A percentile compares a stretch with the other conserved stretches of the same genome.
These are phyloP conservation scores for Drosophila picticornis DNA, from an alignment of 2,888 invertebrate genomes.

Conservation along the genomic window DNA sequence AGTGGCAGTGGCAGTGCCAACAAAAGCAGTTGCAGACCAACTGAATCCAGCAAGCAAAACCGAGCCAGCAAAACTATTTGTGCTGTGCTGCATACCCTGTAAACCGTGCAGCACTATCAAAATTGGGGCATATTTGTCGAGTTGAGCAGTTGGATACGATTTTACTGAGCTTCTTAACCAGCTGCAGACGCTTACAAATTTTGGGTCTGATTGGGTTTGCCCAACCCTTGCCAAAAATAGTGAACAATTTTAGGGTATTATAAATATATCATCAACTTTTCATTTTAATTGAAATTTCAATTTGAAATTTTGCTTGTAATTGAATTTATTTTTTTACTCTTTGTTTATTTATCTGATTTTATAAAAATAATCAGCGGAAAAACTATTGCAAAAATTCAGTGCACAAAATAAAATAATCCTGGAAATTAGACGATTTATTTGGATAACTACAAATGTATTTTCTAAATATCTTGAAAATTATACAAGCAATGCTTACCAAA, in stretches of 20 bases:
- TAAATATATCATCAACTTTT: neutral
- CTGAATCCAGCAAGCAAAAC: conserved; percentile 34
- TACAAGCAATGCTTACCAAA: neutral
- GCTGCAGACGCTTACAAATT: neutral
- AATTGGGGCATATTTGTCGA: neutral
- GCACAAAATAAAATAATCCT: too few species aligned
- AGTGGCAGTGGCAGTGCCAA: conserved; percentile 13
- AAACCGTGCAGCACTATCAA: neutral
- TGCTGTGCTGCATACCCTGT: conserved; percentile 32
- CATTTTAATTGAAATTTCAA: neutral
- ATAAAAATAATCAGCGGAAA: neutral
- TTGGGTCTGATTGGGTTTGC: too few species aligned
- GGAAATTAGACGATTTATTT: neutral
- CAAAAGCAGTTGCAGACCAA: conserved; percentile 35
- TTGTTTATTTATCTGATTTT: neutral
- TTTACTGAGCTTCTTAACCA: neutral
- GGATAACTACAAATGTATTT: neutral
- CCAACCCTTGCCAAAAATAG: too few species aligned
- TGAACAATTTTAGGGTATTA: too few species aligned
- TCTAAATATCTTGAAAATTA: neutral
- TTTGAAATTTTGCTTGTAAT: neutral
- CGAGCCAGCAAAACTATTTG: conserved; percentile 38
- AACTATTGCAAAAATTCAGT: too few species aligned
- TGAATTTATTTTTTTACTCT: neutral
- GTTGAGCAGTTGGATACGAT: neutral